Percentiles rank a stretch among this genome's conserved stretches.
phyloP scores from a whole-genome alignment of 2,797 vertebrate genomes.

The Diplodus sargus region DNA sequence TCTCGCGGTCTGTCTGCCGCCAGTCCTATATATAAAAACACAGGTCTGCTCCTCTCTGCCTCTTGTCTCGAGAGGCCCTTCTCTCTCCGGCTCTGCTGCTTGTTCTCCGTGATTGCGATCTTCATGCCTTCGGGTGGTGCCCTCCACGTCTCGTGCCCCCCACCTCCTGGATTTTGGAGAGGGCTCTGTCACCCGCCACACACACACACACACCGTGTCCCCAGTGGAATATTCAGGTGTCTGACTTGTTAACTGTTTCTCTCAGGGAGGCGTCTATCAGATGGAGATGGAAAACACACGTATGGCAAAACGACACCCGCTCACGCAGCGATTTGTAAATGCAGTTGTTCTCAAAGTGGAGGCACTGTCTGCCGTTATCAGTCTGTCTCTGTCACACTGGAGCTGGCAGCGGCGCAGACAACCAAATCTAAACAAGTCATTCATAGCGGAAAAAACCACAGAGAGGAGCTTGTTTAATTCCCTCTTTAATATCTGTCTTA shows the following conservation, averaged over 20 bases:
- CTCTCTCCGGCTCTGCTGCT: slow-evolving; percentile 56
- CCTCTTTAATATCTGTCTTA: slow-evolving; percentile 63
- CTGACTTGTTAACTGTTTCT: slow-evolving; percentile 55
- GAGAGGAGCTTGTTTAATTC: slow-evolving; percentile 57
- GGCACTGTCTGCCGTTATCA: slow-evolving; percentile 29
- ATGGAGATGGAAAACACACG: slow-evolving; percentile 35
- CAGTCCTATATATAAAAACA: slow-evolving; percentile 54
- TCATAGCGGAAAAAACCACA: slow-evolving; percentile 37
- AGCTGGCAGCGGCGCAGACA: slow-evolving; percentile 34
- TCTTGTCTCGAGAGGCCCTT: slow-evolving; percentile 74
- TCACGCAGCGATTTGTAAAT: slow-evolving; percentile 26
- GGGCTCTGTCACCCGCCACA: slow-evolving; percentile 56
- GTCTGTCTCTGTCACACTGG: slow-evolving; percentile 27
- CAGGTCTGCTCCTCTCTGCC: slow-evolving; percentile 53
- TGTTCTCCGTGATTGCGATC: slow-evolving; percentile 73
- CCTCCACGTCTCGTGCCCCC: slow-evolving; percentile 24
- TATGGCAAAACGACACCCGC: neutral
- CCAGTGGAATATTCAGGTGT: slow-evolving; percentile 65
- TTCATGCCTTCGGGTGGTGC: slow-evolving; percentile 53
- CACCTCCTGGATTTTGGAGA: slow-evolving; percentile 2
- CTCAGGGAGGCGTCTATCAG: slow-evolving; percentile 47
- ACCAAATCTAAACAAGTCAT: slow-evolving; percentile 49
- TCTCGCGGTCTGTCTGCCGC: slow-evolving; percentile 54
- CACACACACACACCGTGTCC: slow-evolving; percentile 29
- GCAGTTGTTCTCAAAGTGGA: slow-evolving; percentile 35